A percentile compares a stretch with the other conserved stretches of the same genome.
Conservation (phyloP, 2,797 vertebrate species). For the Caiman crocodilus region DNA sequence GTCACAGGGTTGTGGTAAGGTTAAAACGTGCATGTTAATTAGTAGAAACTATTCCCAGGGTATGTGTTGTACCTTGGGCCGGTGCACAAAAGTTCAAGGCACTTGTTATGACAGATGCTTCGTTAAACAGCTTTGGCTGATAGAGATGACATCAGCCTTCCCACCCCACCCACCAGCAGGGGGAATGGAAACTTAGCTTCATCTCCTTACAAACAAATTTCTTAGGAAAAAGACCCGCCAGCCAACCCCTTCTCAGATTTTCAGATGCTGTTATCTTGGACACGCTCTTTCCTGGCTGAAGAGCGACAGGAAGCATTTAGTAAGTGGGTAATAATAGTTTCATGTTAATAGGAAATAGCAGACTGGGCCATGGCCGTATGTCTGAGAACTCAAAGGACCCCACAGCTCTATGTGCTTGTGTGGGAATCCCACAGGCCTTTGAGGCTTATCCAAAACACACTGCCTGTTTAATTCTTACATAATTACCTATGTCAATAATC, state of each 20-base stretch:
- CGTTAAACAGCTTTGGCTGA: neutral
- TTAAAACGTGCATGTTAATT: neutral
- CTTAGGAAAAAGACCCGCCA: constrained; percentile 28
- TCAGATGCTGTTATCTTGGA: constrained; percentile 52
- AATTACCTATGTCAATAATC: constrained; percentile 65
- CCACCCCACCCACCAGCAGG: constrained; percentile 1
- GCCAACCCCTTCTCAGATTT: constrained; percentile 31
- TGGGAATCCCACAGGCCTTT: constrained; percentile 73
- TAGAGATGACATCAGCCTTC: constrained; percentile 35
- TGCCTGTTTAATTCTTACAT: constrained; percentile 44
- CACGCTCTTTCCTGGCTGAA: constrained; percentile 45
- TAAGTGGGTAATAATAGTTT: constrained; percentile 68
- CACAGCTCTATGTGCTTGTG: constrained; percentile 66
- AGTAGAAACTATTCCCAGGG: neutral
- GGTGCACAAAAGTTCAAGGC: neutral
- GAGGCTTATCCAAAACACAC: constrained; percentile 63
- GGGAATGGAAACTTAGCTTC: constrained; percentile 38
- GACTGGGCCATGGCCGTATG: constrained; percentile 51
- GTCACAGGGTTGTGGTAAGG: neutral
- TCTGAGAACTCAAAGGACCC: constrained; percentile 48
- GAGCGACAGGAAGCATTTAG: constrained; percentile 55
- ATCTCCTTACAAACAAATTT: neutral
- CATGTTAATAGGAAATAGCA: constrained; percentile 51
- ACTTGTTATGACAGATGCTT: constrained; percentile 55
- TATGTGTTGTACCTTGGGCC: neutral